These are phyloP conservation scores for Drosophila sulfurigaster DNA, from an alignment of 1,140 invertebrate genomes.

Conservation along the genomic window DNA sequence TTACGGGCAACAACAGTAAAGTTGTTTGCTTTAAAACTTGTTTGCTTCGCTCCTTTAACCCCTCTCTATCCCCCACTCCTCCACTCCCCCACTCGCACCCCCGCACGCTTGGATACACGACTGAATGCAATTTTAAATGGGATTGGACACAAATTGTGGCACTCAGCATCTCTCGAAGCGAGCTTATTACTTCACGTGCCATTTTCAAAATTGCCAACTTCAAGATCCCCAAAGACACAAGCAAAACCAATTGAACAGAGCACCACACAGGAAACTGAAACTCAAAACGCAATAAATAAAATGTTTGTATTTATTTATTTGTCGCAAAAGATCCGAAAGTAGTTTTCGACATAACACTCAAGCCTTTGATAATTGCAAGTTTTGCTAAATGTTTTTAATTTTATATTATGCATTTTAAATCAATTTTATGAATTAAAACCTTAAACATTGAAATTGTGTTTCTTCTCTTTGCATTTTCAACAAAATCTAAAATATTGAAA, in stretches of 20 bases:
- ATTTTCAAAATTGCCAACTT: constrained; percentile 12
- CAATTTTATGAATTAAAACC: too few relatives aligned
- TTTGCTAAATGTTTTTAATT: too few relatives aligned
- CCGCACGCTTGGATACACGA: background rate
- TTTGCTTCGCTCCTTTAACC: constrained; percentile 15
- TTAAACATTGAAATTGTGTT: too few relatives aligned
- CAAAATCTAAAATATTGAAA: too few relatives aligned
- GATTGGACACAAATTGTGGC: constrained; percentile 52
- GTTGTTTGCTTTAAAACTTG: constrained; percentile 61
- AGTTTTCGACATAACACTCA: too few relatives aligned
- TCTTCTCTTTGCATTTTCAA: too few relatives aligned
- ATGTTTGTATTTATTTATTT: too few relatives aligned
- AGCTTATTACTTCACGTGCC: constrained; percentile 40
- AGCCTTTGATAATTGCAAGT: too few relatives aligned
- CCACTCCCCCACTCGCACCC: background rate
- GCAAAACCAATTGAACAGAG: background rate
- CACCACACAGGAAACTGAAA: background rate
- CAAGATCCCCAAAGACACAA: constrained; percentile 21
- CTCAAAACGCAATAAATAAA: constrained; percentile 4
- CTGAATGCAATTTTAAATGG: constrained; percentile 49
- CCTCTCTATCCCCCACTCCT: background rate
- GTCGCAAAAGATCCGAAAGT: too few relatives aligned
- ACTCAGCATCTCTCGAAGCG: constrained; percentile 24
- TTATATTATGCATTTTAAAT: too few relatives aligned
- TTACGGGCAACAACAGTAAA: constrained; percentile 54